These are phyloP conservation scores for Phortica variegata DNA, from an alignment of 1,140 invertebrate species.

Conservation along the genomic window DNA sequence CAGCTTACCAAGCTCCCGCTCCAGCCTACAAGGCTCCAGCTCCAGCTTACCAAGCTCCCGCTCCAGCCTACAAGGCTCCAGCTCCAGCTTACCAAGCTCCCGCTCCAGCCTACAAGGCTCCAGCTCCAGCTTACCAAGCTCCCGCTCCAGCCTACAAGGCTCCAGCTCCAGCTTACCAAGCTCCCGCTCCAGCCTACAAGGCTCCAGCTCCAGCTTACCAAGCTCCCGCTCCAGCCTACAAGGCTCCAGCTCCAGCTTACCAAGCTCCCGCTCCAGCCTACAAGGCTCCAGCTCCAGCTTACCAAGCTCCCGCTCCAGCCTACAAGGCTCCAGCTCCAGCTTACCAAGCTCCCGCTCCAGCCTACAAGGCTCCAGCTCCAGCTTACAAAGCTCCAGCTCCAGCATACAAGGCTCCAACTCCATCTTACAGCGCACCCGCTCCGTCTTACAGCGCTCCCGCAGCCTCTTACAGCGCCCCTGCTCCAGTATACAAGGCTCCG, in stretches of 20 bases:
- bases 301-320: constrained; percentile 6
- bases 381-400: constrained; percentile 14
- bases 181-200: constrained; percentile 5
- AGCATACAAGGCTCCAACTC: constrained; percentile 7
- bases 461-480: not conserved
- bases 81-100: not conserved
- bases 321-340: constrained; percentile 23
- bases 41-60: not conserved
- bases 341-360: constrained; percentile 22
- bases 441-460: constrained; percentile 4
- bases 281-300: not conserved
- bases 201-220: not conserved
- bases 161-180: constrained; percentile 4
- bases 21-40: not conserved
- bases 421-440: not conserved
- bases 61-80: not conserved
- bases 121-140: not conserved
- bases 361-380: constrained; percentile 12
- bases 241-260: constrained; percentile 1
- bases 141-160: constrained; percentile 1
- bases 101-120: not conserved
- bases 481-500: constrained; percentile 5
- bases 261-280: not conserved
- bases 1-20: not conserved
- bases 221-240: constrained; percentile 1